Evolutionary conservation across 2,888 invertebrate genomes (phyloP).

Genomic region (Lumbricus terrestris): DNA sequence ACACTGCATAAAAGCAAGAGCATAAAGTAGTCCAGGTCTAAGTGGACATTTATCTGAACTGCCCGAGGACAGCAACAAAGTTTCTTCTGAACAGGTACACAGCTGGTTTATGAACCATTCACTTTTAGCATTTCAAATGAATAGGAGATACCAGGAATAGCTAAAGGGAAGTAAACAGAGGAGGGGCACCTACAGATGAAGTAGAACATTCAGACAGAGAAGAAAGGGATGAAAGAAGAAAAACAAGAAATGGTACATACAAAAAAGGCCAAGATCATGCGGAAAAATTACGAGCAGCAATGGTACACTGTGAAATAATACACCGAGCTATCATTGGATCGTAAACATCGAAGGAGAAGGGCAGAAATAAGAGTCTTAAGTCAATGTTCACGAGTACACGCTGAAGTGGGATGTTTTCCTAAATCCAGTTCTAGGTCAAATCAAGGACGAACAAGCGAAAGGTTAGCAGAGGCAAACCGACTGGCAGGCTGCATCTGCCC

Average conservation of each 20-base stretch:
- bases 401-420: background rate
- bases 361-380: background rate
- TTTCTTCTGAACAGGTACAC: no score
- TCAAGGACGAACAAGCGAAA: background rate
- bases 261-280: no score
- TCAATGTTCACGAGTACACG: background rate
- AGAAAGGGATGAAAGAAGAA: background rate
- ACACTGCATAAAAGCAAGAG: no score
- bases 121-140: no score
- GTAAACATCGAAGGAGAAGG: background rate
- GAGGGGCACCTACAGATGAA: background rate
- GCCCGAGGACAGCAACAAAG: no score
- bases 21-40: no score
- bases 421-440: slow-evolving; percentile 3
- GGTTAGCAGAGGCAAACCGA: background rate
- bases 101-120: no score
- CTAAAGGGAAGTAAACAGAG: no score
- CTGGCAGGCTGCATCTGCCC: background rate
- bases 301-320: background rate
- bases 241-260: no score
- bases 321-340: background rate
- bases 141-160: no score
- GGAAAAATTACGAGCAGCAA: no score
- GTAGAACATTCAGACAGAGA: background rate
- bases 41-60: no score